These are phyloP conservation scores for Cantharis nigra DNA, from an alignment of 2,888 invertebrate species.

Conservation along the genomic window DNA sequence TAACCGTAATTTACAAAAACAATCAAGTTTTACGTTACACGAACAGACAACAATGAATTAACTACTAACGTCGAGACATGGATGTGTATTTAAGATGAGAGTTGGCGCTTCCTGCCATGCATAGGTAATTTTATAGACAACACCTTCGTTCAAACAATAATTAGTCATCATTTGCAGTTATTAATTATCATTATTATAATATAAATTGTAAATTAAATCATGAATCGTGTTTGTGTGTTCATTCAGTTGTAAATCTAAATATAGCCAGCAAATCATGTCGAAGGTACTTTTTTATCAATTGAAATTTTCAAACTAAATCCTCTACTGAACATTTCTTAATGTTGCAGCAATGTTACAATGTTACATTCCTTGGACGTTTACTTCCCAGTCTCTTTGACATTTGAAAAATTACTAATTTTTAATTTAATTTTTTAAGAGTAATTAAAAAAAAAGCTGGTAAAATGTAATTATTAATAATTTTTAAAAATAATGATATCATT, in stretches of 20 bases:
- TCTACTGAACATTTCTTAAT: neutral
- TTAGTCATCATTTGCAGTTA: constrained; percentile 23
- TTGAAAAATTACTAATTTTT: too few species aligned
- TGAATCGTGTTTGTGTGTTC: neutral
- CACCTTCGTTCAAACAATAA: constrained; percentile 15
- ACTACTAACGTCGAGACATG: neutral
- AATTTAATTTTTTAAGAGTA: too few species aligned
- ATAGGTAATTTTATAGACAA: constrained; percentile 15
- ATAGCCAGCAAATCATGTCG: neutral
- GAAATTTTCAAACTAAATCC: neutral
- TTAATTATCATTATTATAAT: neutral
- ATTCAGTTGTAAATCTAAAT: neutral
- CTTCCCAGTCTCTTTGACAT: too few species aligned
- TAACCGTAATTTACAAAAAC: neutral
- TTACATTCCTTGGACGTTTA: too few species aligned
- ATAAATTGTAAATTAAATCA: neutral
- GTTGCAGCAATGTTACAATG: too few species aligned
- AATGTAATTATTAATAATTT: neutral
- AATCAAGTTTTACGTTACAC: neutral
- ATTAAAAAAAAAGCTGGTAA: too few species aligned
- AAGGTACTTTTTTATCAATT: neutral
- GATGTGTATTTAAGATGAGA: neutral
- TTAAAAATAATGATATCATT: neutral
- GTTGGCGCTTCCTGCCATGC: constrained; percentile 16
- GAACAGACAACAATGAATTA: neutral